Evolutionary conservation across 35 echinoderm and acorn worm genomes (phyloP).

Genomic region (Eucidaris tribuloides): DNA sequence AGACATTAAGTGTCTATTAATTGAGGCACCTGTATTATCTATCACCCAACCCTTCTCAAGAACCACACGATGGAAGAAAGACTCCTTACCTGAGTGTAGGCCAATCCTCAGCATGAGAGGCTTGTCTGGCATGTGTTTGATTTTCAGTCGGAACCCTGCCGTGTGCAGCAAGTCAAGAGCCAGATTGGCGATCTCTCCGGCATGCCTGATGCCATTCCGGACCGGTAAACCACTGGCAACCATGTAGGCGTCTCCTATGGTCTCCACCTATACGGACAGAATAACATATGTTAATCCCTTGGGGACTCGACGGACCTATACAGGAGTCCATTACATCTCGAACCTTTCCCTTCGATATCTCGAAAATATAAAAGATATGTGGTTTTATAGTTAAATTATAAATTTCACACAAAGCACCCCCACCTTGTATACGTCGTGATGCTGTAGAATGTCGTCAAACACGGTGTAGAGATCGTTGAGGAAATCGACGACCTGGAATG

Average conservation of each 20-base stretch:
- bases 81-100: conserved; percentile 57
- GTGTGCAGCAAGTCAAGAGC: conserved; percentile 44
- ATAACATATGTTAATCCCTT: no score
- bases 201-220: conserved; percentile 50
- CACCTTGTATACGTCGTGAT: conserved; percentile 49
- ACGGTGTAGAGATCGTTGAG: conserved; percentile 33
- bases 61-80: not conserved
- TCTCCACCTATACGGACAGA: conserved; percentile 70
- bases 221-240: conserved; percentile 56
- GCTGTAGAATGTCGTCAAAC: conserved; percentile 15
- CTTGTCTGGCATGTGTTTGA: conserved; percentile 35
- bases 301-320: no score
- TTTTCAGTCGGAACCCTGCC: conserved; percentile 19
- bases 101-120: conserved; percentile 47
- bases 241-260: conserved; percentile 68
- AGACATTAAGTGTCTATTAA: no score
- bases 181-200: conserved; percentile 57
- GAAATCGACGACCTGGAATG: conserved; percentile 24
- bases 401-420: no score
- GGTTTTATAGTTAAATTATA: no score
- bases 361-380: no score
- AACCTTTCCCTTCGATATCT: no score
- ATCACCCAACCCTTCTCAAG: no score
- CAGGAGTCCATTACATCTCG: no score
- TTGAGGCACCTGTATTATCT: no score